These are phyloP conservation scores for Chrysolophus pictus DNA, from an alignment of 2,797 vertebrate species.

Conservation along the genomic window DNA sequence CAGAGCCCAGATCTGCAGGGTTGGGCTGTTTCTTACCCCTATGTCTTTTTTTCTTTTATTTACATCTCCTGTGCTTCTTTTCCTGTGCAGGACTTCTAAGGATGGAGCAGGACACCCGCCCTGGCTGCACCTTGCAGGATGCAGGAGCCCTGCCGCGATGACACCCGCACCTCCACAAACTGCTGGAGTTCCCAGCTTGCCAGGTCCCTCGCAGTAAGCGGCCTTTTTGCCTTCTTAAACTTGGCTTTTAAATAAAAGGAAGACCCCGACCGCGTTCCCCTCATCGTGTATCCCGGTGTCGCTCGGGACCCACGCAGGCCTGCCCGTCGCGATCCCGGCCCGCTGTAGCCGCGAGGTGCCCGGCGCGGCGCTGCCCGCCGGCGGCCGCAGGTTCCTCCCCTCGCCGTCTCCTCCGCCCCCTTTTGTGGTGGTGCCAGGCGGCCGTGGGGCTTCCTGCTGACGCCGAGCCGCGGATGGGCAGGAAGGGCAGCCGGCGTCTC, in stretches of 20 bases:
- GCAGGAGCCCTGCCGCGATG: background rate
- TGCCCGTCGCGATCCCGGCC: background rate
- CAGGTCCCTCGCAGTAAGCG: rapidly evolving
- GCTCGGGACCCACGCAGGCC: background rate
- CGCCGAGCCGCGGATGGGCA: constrained; percentile 67
- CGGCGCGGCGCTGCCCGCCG: background rate
- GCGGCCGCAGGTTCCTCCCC: constrained; percentile 12
- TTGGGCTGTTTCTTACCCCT: background rate
- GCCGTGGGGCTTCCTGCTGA: constrained; percentile 84
- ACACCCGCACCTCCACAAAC: background rate
- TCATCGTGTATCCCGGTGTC: rapidly evolving
- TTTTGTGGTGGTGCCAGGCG: constrained; percentile 75
- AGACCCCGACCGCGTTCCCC: background rate
- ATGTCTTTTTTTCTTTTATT: too few species aligned
- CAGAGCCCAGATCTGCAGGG: background rate
- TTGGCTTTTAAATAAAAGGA: background rate
- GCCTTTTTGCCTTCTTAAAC: background rate
- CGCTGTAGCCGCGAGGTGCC: background rate
- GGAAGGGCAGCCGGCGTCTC: background rate
- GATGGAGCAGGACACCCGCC: background rate
- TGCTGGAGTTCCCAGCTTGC: background rate
- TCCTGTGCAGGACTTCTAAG: background rate
- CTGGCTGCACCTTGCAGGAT: background rate
- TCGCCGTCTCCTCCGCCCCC: constrained; percentile 71
- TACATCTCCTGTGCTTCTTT: background rate